phyloP scores from a whole-genome alignment of 2,888 invertebrate genomes.

The Polietes domitor region DNA sequence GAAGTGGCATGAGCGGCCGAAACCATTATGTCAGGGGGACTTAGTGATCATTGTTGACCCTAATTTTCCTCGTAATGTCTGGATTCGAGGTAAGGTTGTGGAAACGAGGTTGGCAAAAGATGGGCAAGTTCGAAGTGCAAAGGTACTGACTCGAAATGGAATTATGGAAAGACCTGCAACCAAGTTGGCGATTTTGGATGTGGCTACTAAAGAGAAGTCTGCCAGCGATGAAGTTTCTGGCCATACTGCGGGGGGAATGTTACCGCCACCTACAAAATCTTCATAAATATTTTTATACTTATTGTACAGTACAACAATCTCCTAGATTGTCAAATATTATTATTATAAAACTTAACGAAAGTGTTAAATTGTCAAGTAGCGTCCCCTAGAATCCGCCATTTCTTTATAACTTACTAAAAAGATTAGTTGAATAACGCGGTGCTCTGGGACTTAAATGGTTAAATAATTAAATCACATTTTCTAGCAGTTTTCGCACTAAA shows the following conservation, averaged over 20 bases:
- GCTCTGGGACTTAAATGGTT: too few relatives aligned
- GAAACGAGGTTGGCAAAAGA: conserved; percentile 48
- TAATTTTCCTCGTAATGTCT: conserved; percentile 44
- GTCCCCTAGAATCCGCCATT: too few relatives aligned
- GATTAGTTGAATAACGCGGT: too few relatives aligned
- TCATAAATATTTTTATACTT: too few relatives aligned
- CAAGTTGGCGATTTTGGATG: conserved; percentile 46
- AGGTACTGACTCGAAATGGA: conserved; percentile 26
- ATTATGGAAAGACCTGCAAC: conserved; percentile 36
- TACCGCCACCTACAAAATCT: conserved; percentile 1
- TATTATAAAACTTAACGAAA: too few relatives aligned
- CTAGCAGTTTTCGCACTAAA: too few relatives aligned
- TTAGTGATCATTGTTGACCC: conserved; percentile 46
- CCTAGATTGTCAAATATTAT: too few relatives aligned
- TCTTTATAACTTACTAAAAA: too few relatives aligned
- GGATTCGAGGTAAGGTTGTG: conserved; percentile 43
- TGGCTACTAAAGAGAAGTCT: conserved; percentile 33
- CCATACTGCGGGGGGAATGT: conserved; percentile 37
- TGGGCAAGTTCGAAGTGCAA: conserved; percentile 47
- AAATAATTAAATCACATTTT: too few relatives aligned
- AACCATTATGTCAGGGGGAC: conserved; percentile 30
- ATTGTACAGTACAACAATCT: too few relatives aligned
- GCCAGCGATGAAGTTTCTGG: conserved; percentile 33
- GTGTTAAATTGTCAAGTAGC: too few relatives aligned
- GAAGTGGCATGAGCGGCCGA: conserved; percentile 29